phyloP scores from a whole-genome alignment of 2,113 vertebrate species.

The Smithornis capensis region DNA sequence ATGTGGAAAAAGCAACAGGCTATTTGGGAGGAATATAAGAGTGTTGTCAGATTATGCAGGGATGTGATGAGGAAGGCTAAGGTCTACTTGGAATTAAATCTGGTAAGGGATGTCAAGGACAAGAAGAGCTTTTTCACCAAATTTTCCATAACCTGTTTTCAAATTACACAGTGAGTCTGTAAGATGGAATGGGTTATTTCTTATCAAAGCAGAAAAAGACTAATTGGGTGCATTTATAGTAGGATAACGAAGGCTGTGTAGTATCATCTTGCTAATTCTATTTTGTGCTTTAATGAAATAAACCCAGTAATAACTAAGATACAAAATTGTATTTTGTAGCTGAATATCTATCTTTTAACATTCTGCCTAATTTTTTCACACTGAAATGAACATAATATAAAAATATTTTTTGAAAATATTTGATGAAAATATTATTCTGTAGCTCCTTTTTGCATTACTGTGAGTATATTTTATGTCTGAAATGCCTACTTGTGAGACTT shows the following conservation, averaged over 20 bases:
- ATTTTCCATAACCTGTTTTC: not conserved
- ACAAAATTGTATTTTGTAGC: not conserved
- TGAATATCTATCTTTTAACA: not conserved
- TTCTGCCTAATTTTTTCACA: not conserved
- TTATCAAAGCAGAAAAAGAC: not conserved
- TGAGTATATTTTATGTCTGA: not conserved
- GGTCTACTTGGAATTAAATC: not conserved
- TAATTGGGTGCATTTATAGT: not conserved
- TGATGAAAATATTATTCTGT: not conserved
- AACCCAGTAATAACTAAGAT: not conserved
- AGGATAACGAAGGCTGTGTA: not conserved
- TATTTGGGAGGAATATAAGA: not conserved
- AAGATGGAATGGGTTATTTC: not conserved
- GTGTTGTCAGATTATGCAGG: fast-evolving
- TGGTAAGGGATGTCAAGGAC: not conserved
- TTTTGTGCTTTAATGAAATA: not conserved
- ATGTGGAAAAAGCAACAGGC: fast-evolving
- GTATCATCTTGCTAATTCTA: not conserved
- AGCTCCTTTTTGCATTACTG: not conserved
- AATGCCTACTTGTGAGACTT: not conserved
- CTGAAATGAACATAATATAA: not conserved
- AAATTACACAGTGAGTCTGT: not conserved
- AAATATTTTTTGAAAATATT: not conserved
- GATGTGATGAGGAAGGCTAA: not conserved
- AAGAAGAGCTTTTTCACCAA: not conserved